Evolutionary conservation across 2,888 invertebrate species (phyloP).

Genomic region (Synergus gifuensis): DNA sequence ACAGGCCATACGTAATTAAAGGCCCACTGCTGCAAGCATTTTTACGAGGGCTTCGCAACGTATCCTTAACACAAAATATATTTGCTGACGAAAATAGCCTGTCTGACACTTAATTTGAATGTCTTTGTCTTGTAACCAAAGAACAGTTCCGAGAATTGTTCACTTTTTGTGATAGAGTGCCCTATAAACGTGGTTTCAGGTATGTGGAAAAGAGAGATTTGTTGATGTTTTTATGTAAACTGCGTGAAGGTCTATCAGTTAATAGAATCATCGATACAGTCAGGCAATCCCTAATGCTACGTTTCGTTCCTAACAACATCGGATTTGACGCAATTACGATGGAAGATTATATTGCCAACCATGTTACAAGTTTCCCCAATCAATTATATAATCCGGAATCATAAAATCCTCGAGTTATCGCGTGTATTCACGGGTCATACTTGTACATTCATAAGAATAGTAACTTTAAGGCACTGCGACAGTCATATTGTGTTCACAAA

Average conservation of each 20-base stretch:
- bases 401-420: fast-evolving
- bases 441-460: no score
- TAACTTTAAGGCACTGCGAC: background rate
- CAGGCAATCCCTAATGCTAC: conserved; percentile 45
- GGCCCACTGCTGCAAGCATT: no score
- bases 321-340: conserved; percentile 50
- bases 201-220: background rate
- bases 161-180: conserved; percentile 1
- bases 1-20: no score
- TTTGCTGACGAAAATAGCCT: conserved; percentile 4
- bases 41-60: no score
- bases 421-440: no score
- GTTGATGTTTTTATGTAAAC: conserved; percentile 20
- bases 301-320: conserved; percentile 50
- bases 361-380: conserved; percentile 46
- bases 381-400: no score
- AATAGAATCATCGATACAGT: background rate
- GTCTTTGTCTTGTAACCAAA: conserved; percentile 13
- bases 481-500: no score
- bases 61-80: no score
- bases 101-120: background rate
- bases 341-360: conserved; percentile 43
- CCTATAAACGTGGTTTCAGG: background rate
- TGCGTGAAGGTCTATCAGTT: conserved; percentile 1
- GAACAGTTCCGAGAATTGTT: conserved; percentile 26